Conservation (phyloP, 2,888 invertebrate species). For the Lithodes maja region DNA sequence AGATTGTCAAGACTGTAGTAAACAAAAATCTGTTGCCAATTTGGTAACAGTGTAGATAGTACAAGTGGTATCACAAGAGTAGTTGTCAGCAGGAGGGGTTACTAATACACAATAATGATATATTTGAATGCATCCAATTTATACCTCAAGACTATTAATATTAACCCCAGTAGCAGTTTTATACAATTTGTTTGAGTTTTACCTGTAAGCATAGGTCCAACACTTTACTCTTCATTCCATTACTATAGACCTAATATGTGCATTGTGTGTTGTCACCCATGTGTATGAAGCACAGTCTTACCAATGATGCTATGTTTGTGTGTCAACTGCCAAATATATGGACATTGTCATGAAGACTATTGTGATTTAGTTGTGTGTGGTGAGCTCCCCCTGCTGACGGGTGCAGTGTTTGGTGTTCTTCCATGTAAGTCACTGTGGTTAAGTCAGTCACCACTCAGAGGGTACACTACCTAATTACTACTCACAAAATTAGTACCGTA, state of each 20-base stretch:
- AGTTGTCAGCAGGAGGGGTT: conserved; percentile 55
- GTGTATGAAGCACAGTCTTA: neutral
- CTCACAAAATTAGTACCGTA: too few species aligned
- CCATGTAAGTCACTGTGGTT: conserved; percentile 65
- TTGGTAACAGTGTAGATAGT: conserved; percentile 61
- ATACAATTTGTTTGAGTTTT: conserved; percentile 5
- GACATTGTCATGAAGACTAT: neutral
- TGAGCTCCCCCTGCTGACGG: conserved; percentile 51
- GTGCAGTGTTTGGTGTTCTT: conserved; percentile 61
- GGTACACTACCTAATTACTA: too few species aligned
- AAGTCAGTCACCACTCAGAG: conserved; percentile 60
- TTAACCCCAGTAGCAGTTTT: neutral
- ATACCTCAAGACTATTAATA: neutral
- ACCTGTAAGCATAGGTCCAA: neutral
- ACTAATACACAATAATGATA: neutral
- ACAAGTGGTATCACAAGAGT: conserved; percentile 59
- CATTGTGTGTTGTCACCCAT: neutral
- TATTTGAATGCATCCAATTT: neutral
- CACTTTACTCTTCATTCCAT: conserved; percentile 2
- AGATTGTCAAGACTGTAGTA: conserved; percentile 45
- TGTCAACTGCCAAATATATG: neutral
- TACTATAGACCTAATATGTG: neutral
- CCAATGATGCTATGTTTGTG: neutral
- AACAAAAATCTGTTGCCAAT: conserved; percentile 38
- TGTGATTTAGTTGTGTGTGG: neutral